Evolutionary conservation across 1,140 invertebrate species (phyloP).

Genomic region (Hyles vespertilio): DNA sequence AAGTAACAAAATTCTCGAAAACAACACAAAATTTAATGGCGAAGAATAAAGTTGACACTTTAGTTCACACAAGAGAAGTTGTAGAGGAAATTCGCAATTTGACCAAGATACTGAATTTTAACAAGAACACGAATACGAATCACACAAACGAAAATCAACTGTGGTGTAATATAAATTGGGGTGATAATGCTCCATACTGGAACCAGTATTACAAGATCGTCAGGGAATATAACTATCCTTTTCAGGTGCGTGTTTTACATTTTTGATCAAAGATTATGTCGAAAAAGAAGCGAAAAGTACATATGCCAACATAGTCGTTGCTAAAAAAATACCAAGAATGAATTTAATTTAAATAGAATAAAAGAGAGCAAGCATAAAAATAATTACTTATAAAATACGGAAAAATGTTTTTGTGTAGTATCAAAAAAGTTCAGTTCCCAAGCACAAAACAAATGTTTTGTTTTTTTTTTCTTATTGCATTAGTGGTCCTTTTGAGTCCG

Average conservation of each 20-base stretch:
- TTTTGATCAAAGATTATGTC: too few species aligned
- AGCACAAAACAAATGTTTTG: too few species aligned
- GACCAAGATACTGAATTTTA: conserved; percentile 51
- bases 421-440: too few species aligned
- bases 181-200: conserved; percentile 65
- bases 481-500: too few species aligned
- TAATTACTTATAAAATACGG: too few species aligned
- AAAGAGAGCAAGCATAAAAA: too few species aligned
- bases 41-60: conserved; percentile 47
- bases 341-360: too few species aligned
- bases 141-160: conserved; percentile 14
- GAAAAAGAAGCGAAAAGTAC: too few species aligned
- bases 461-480: too few species aligned
- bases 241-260: conserved; percentile 40
- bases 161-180: conserved; percentile 67
- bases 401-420: too few species aligned
- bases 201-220: conserved; percentile 65
- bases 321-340: too few species aligned
- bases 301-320: too few species aligned
- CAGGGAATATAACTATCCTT: conserved; percentile 60
- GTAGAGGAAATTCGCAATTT: conserved; percentile 53
- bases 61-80: conserved; percentile 45
- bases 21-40: conserved; percentile 53
- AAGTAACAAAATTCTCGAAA: conserved; percentile 62
- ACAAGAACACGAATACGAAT: conserved; percentile 24